Percentiles rank a stretch among this genome's conserved stretches.
phyloP scores from a whole-genome alignment of 2,113 vertebrate genomes.

The Corythoichthys intestinalis region DNA sequence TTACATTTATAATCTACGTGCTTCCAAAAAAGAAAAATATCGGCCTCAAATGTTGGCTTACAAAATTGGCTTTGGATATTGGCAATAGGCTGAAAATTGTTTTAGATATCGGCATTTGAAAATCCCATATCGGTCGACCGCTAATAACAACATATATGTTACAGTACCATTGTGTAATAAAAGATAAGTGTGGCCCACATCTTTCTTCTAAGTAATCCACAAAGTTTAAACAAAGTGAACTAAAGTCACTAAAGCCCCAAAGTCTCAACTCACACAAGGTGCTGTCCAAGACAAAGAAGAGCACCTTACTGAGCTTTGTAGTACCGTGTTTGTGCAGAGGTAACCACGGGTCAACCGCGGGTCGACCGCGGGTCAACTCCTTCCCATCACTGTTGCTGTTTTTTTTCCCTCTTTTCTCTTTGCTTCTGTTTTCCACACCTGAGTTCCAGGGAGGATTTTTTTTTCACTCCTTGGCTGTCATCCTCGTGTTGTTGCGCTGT shows the following conservation, averaged over 20 bases:
- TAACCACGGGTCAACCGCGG: conserved; percentile 28
- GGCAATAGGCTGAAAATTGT: too few relatives aligned
- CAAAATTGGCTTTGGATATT: too few relatives aligned
- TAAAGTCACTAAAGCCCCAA: conserved; percentile 35
- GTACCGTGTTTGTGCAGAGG: conserved; percentile 43
- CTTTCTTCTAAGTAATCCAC: conserved; percentile 6
- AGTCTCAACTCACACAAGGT: conserved; percentile 34
- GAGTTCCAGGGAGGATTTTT: conserved; percentile 4
- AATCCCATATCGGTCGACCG: too few relatives aligned
- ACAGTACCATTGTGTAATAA: neutral
- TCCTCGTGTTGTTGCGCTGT: neutral
- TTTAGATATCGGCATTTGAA: too few relatives aligned
- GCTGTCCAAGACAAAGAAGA: conserved; percentile 54
- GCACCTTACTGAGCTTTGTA: conserved; percentile 30
- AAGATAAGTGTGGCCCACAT: neutral
- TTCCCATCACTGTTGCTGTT: conserved; percentile 17
- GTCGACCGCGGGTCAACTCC: conserved; percentile 55
- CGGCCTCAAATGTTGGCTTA: too few relatives aligned
- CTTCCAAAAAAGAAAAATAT: too few relatives aligned
- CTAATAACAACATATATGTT: too few relatives aligned
- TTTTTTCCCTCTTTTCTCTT: conserved; percentile 4
- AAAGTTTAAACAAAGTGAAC: conserved; percentile 50
- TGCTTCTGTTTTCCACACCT: conserved; percentile 20
- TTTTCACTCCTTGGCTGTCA: conserved; percentile 1
- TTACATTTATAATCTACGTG: too few relatives aligned